phyloP scores from a whole-genome alignment of 2,113 vertebrate genomes.

The Trematomus loennbergii region DNA sequence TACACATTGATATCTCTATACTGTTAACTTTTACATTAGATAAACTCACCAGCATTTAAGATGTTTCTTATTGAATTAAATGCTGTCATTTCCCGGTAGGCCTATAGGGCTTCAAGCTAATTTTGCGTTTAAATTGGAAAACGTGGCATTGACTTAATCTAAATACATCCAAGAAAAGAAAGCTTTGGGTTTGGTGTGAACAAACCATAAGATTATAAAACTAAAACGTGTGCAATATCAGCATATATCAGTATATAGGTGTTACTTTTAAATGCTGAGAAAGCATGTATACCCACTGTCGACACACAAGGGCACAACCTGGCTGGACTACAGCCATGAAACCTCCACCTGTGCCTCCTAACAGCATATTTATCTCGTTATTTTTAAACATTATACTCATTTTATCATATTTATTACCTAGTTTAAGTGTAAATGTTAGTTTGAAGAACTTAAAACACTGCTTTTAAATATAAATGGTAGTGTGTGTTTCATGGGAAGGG shows the following conservation, averaged over 20 bases:
- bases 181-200: no score
- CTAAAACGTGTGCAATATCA: constrained; percentile 72
- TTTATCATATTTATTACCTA: constrained; percentile 82
- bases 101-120: no score
- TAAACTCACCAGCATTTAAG: no score
- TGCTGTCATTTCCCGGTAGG: no score
- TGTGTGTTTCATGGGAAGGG: constrained; percentile 9
- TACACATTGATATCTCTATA: no score
- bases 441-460: constrained; percentile 53
- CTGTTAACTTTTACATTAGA: no score
- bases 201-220: neutral
- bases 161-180: no score
- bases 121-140: no score
- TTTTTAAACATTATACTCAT: constrained; percentile 60
- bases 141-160: no score
- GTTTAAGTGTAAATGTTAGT: constrained; percentile 77
- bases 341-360: neutral
- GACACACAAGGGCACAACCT: no score
- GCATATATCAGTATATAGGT: neutral
- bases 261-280: constrained; percentile 18
- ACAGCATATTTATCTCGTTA: constrained; percentile 69
- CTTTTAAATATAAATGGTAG: constrained; percentile 30
- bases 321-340: no score
- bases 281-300: neutral
- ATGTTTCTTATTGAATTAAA: no score